Evolutionary conservation across 2,797 vertebrate genomes (phyloP).

Genomic region (Liparis tanakae): DNA sequence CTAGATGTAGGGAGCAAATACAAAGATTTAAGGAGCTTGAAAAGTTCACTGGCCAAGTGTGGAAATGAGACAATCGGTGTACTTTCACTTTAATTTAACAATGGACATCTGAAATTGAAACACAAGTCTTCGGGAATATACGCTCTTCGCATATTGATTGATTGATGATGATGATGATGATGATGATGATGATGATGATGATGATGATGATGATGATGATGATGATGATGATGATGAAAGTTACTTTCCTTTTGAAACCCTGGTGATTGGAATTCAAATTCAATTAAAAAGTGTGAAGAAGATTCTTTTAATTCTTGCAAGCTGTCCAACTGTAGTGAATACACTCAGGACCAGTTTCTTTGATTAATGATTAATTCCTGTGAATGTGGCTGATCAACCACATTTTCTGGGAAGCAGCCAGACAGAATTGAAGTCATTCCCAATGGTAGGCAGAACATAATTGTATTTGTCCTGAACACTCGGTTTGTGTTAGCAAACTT

Average conservation of each 20-base stretch:
- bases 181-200: constrained; percentile 19
- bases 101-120: constrained; percentile 12
- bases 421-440: constrained; percentile 60
- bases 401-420: constrained; percentile 55
- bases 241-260: constrained; percentile 37
- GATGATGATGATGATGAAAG: constrained; percentile 47
- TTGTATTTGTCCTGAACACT: constrained; percentile 61
- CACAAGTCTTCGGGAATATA: not conserved
- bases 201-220: no score
- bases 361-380: constrained; percentile 70
- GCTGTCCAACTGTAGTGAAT: constrained; percentile 54
- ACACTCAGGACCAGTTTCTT: constrained; percentile 56
- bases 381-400: constrained; percentile 62
- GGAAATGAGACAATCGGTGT: not conserved
- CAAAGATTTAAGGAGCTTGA: not conserved
- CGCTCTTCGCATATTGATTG: constrained; percentile 27
- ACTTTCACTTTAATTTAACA: constrained; percentile 12
- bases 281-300: constrained; percentile 34
- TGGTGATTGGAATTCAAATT: constrained; percentile 29
- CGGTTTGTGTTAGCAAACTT: constrained; percentile 57
- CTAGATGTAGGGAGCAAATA: not conserved
- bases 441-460: constrained; percentile 65
- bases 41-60: not conserved
- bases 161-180: constrained; percentile 25
- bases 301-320: constrained; percentile 62